These are phyloP conservation scores for Xestia c-nigrum DNA, from an alignment of 2,888 invertebrate genomes.

Conservation along the genomic window DNA sequence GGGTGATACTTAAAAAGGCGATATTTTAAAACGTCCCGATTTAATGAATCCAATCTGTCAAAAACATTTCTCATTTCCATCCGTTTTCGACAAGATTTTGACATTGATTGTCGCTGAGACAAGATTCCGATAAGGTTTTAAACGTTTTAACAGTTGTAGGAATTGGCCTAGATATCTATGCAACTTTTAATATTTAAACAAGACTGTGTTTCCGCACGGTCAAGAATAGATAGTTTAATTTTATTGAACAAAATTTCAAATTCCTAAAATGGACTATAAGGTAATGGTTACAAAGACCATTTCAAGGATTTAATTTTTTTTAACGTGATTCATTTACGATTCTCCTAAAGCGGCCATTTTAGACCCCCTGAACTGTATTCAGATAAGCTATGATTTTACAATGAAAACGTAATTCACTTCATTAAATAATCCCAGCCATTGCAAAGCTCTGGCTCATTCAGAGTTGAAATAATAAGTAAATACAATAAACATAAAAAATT, in stretches of 20 bases:
- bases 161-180: background rate
- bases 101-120: background rate
- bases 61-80: background rate
- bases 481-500: conserved; percentile 2
- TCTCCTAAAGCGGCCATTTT: too few relatives aligned
- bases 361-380: too few relatives aligned
- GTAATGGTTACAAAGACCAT: too few relatives aligned
- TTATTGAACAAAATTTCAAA: too few relatives aligned
- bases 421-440: background rate
- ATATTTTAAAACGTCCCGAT: background rate
- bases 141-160: background rate
- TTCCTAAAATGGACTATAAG: too few relatives aligned
- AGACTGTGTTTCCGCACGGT: background rate
- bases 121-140: background rate
- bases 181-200: background rate
- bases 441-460: conserved; percentile 44
- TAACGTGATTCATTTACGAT: too few relatives aligned
- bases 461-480: conserved; percentile 21
- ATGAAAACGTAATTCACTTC: too few relatives aligned
- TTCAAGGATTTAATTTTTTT: too few relatives aligned
- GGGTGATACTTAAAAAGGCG: background rate
- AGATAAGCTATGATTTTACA: too few relatives aligned
- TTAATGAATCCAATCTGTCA: background rate
- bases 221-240: too few relatives aligned
- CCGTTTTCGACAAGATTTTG: background rate